Evolutionary conservation across 2,888 invertebrate genomes (phyloP).

Genomic region (Ypsolopha sequella): DNA sequence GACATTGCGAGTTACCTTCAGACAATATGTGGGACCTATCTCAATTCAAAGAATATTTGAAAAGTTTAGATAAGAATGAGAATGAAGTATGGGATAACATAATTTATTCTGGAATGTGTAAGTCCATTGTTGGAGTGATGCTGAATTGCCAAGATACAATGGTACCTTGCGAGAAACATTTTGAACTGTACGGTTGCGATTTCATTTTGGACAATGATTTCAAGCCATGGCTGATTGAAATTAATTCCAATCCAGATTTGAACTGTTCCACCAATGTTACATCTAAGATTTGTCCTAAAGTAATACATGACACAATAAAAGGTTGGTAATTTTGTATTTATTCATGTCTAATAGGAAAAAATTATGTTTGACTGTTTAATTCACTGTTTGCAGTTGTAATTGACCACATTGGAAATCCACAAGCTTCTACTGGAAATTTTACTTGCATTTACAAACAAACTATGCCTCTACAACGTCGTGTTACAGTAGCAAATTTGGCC

Average conservation of each 20-base stretch:
- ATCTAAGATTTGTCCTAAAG: slow-evolving; percentile 82
- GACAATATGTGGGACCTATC: slow-evolving; percentile 89
- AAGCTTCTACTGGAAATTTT: slow-evolving; percentile 69
- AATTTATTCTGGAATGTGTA: slow-evolving; percentile 88
- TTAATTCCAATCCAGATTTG: slow-evolving; percentile 91
- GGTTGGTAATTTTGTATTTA: slow-evolving; percentile 57
- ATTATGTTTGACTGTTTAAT: neutral
- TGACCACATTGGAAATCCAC: slow-evolving; percentile 46
- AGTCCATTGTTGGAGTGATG: slow-evolving; percentile 84
- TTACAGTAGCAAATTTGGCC: slow-evolving; percentile 27
- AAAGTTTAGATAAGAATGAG: slow-evolving; percentile 65
- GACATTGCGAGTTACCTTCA: slow-evolving; percentile 75
- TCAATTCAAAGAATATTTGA: slow-evolving; percentile 76
- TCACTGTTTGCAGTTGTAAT: slow-evolving; percentile 58
- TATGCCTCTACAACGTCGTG: slow-evolving; percentile 34
- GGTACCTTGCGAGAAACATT: slow-evolving; percentile 78
- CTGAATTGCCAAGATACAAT: slow-evolving; percentile 82
- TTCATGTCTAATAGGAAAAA: neutral
- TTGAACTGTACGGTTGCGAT: slow-evolving; percentile 93
- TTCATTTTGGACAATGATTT: slow-evolving; percentile 90
- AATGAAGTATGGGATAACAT: slow-evolving; percentile 76
- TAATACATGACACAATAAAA: slow-evolving; percentile 88
- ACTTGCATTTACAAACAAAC: slow-evolving; percentile 64
- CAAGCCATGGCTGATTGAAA: slow-evolving; percentile 92
- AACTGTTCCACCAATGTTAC: slow-evolving; percentile 86